A percentile compares a stretch with the other conserved stretches of the same genome.
These are phyloP conservation scores for Hirtodrosophila histrioides DNA, from an alignment of 2,888 invertebrate genomes.

Conservation along the genomic window DNA sequence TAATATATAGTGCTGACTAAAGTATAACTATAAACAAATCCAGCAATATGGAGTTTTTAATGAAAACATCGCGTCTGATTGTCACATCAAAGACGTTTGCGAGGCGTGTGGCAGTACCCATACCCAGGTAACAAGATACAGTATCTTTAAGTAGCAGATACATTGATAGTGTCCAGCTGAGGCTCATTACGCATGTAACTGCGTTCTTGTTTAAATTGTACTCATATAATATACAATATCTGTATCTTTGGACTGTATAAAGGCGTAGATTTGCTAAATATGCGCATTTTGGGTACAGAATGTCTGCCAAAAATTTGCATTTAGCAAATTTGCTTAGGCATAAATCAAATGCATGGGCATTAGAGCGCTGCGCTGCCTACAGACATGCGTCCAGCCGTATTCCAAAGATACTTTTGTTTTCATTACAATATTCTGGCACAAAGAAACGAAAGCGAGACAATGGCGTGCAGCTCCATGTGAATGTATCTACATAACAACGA, in stretches of 20 bases:
- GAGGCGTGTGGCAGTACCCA: conserved; percentile 83
- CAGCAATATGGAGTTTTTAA: conserved; percentile 83
- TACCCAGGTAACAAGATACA: conserved; percentile 83
- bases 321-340: conserved; percentile 44
- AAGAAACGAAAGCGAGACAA: conserved; percentile 57
- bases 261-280: conserved; percentile 41
- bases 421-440: conserved; percentile 53
- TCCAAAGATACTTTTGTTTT: conserved; percentile 63
- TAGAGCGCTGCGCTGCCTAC: conserved; percentile 5
- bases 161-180: conserved; percentile 16
- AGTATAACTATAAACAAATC: conserved; percentile 1
- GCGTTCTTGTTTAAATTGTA: conserved; percentile 64
- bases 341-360: conserved; percentile 35
- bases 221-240: conserved; percentile 22
- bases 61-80: conserved; percentile 83
- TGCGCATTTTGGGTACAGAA: conserved; percentile 46
- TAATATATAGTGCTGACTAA: not conserved
- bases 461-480: conserved; percentile 51
- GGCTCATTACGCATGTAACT: conserved; percentile 72
- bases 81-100: conserved; percentile 83
- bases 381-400: conserved; percentile 7
- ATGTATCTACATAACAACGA: conserved; percentile 54
- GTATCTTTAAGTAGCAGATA: conserved; percentile 44
- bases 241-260: conserved; percentile 38
- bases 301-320: conserved; percentile 62